Evolutionary conservation across 2,888 invertebrate genomes (phyloP).

Genomic region (Polymixis flavicincta): DNA sequence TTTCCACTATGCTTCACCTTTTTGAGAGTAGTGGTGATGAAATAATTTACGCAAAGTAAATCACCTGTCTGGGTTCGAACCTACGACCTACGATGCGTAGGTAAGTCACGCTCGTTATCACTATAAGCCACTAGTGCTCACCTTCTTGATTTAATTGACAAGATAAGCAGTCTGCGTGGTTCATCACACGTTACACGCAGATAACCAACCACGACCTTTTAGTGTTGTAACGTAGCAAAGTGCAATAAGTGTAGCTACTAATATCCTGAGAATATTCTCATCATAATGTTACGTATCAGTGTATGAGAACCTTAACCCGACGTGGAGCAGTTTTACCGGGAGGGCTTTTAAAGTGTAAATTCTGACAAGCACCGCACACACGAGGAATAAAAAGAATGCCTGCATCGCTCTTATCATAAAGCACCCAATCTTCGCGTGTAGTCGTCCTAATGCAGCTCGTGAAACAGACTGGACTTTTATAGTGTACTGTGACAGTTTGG

Average conservation of each 20-base stretch:
- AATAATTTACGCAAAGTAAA: no score
- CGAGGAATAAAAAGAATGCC: slow-evolving; percentile 42
- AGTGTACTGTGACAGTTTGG: slow-evolving; percentile 5
- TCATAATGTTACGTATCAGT: slow-evolving; percentile 17
- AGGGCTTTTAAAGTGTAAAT: slow-evolving; percentile 57
- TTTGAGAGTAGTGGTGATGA: no score
- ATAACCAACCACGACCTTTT: background rate
- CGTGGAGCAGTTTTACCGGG: slow-evolving; percentile 37
- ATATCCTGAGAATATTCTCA: background rate
- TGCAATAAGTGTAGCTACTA: slow-evolving; percentile 22
- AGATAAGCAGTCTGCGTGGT: background rate
- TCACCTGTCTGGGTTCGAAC: no score
- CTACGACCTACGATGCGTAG: no score
- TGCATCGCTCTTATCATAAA: slow-evolving; percentile 47
- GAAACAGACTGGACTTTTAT: slow-evolving; percentile 40
- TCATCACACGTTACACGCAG: background rate
- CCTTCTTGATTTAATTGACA: background rate
- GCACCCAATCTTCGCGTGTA: slow-evolving; percentile 42
- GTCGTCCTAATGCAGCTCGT: slow-evolving; percentile 36
- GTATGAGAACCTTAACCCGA: slow-evolving; percentile 13
- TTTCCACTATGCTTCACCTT: no score
- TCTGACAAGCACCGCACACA: slow-evolving; percentile 48
- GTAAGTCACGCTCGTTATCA: no score
- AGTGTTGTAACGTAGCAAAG: slow-evolving; percentile 22
- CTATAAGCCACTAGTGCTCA: no score